Base-by-base conservation (phyloP, 2,888 invertebrate genomes). In the Athalia rosae region DNA sequence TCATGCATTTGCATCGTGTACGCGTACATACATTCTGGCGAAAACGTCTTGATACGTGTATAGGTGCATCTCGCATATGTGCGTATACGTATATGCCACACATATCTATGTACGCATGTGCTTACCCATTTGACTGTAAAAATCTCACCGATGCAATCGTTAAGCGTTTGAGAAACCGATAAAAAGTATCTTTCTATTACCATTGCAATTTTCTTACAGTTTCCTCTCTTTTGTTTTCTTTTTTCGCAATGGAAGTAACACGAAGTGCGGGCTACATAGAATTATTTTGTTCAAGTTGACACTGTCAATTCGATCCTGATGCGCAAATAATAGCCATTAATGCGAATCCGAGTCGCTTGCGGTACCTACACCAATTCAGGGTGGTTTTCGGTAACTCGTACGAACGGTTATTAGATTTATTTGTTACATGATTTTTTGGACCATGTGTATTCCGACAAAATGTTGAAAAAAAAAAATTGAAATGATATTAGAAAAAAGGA, bases 371-470 rank as follows among this genome's bases (percentile, higher is more conserved):
- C 15, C 41, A 3, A 67, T 67, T 67, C 50, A 48, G 67, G 15
- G n/a, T 28, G 28, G 28, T 8, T 15, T 67, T 53, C 28, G 4
- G 45, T 62, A 4, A 11, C 50, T 28, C 28, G 11, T 8, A 28
- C 28, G 28, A 41, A 48, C 67, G 48, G 50, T 67, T 53, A 53
- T 67, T 67, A 67, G 67, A 67, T 67, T 67, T 41, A 67, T 67
- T 67, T 53, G 28, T 67, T 1, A 67, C 13, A 11, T 11, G 53
- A 53, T 50, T 50, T 50, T 67, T 3, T 9, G 15, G 11, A 50
- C 66, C 48, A 67, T 53, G 53, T 53, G 50, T 67, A 67, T 67
- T 53, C 67, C 13, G 11, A 50, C 6, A n/a, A 67, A 50, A 67
- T 67, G 53, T 67, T 50, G 58, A 71, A 71, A 56, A 41, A 58